Evolutionary conservation across 2,113 vertebrate genomes (phyloP), one percentile per base, ranked within the genome.

Genomic region (Microtus richardsoni): DNA sequence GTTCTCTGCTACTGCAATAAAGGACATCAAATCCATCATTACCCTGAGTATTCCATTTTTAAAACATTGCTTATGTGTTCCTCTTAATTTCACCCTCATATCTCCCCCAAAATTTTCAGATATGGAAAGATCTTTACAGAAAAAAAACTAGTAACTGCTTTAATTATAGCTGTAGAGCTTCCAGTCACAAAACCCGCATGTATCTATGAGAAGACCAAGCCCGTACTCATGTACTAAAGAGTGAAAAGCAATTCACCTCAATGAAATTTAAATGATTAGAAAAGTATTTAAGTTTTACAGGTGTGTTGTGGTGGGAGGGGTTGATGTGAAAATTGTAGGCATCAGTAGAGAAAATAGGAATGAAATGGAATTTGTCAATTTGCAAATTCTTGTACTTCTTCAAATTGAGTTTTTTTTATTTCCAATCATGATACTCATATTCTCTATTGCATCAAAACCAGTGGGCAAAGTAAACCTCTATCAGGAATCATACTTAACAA

Each of bases 211-310:
- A 84, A 95, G 39, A 70, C 6, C 41, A 49, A 93, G 60, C 7
- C 60, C 89, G 68, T 84, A 33, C 52, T 80, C 47, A 82, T n/a
- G 22, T 62, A 30, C 49, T 88, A 36, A 92, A 91, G 93, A 94
- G 64, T 44, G 64, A 41, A 21, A 12, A 93, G 80, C 77, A 77
- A 62, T 94, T 71, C 58, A 91, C 79, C 77, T 68, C 89, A 87
- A 68, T 90, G 36, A 97, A 80, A 64, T 94, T 87, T 91, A 82
- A 94, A 80, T 89, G 28, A 77, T 41, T 60, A 36, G 66, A 30
- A 28, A 95, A 11, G 24, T 74, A 77, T 93, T 85, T 89, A 92
- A 54, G 62, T 75, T 91, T 94, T 91, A 13, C 0, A 96, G 66
- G 62, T 84, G 33, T 84, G 78, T 79, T 58, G 19, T 58, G 6